These are phyloP conservation scores for Halcyon senegalensis DNA, from an alignment of 2,113 vertebrate genomes.

Conservation along the genomic window DNA sequence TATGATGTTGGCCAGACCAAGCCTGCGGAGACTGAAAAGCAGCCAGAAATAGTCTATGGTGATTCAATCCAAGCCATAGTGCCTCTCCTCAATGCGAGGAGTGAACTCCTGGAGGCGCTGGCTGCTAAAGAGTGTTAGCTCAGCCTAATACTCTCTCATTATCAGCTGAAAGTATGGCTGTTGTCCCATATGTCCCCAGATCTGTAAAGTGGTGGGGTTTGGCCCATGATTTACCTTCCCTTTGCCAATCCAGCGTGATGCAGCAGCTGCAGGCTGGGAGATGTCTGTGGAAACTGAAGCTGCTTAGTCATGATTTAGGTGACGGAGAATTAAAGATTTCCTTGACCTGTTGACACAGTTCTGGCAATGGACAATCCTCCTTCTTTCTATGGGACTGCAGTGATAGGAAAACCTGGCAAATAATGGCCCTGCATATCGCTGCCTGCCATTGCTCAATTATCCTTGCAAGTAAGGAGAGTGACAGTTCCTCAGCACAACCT, in stretches of 20 bases:
- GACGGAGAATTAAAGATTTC: not conserved
- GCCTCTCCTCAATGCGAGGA: not conserved
- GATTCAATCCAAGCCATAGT: not conserved
- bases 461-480: not conserved
- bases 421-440: not conserved
- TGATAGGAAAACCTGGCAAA: not conserved
- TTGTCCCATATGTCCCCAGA: not conserved
- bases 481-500: not conserved
- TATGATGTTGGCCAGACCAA: not conserved
- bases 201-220: not conserved
- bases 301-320: not conserved
- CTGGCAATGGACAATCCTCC: not conserved
- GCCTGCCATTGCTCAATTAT: not conserved
- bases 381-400: not conserved
- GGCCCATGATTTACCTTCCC: not conserved
- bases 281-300: not conserved
- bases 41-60: not conserved
- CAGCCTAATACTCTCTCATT: not conserved
- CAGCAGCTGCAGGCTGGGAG: not conserved
- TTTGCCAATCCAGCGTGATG: not conserved
- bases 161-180: not conserved
- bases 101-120: not conserved
- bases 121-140: not conserved
- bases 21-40: not conserved
- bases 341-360: not conserved